phyloP scores from a whole-genome alignment of 1,140 invertebrate species.

The Neodiprion virginianus region DNA sequence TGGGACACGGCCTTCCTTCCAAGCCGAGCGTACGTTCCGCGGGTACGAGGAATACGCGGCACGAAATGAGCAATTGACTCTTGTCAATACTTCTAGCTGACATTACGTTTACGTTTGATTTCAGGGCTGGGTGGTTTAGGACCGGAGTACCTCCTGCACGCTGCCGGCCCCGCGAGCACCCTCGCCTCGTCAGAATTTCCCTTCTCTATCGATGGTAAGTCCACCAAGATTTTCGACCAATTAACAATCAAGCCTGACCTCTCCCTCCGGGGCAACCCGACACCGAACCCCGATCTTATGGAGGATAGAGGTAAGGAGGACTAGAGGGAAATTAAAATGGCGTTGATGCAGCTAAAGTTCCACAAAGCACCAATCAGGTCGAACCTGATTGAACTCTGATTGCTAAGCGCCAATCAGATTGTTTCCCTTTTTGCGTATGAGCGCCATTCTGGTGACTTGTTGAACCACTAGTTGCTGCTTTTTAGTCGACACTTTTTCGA shows the following conservation, averaged over 20 bases:
- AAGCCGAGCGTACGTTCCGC: too few relatives aligned
- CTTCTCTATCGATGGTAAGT: conserved; percentile 80
- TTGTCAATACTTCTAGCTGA: conserved; percentile 5
- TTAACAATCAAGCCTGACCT: conserved; percentile 25
- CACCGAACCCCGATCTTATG: not conserved
- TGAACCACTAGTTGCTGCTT: too few relatives aligned
- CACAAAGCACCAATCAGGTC: too few relatives aligned
- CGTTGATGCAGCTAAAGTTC: too few relatives aligned
- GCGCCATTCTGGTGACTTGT: too few relatives aligned
- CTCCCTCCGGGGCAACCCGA: conserved; percentile 1
- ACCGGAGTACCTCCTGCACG: conserved; percentile 78
- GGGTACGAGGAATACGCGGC: too few relatives aligned
- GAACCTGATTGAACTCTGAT: too few relatives aligned
- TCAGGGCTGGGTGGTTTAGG: conserved; percentile 73
- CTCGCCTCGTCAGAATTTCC: conserved; percentile 79
- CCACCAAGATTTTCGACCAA: not conserved
- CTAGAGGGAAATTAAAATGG: too few relatives aligned
- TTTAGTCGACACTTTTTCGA: too few relatives aligned
- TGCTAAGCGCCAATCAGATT: too few relatives aligned
- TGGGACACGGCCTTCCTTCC: not conserved
- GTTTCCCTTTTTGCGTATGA: too few relatives aligned
- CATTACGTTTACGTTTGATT: conserved; percentile 40
- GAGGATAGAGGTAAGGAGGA: too few relatives aligned
- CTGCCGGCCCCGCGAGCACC: conserved; percentile 77
- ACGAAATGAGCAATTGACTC: not conserved